Base-by-base conservation (phyloP, 2,797 vertebrate genomes). In the Danio aesculapii region DNA sequence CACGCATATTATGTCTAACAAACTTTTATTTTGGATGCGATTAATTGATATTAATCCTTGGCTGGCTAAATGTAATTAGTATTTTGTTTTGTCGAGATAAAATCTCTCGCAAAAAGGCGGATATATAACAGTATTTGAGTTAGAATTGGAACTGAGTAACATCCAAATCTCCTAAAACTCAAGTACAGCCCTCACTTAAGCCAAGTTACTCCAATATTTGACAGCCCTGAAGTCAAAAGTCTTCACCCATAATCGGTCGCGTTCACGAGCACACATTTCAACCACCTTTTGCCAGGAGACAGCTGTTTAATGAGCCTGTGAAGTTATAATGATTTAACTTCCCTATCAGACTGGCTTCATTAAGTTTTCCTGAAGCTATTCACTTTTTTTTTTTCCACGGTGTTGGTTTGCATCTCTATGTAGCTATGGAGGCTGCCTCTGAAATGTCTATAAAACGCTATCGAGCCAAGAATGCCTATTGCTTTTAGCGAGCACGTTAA, bases 271-370 rank as follows among this genome's bases (percentile, higher is more conserved):
- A 86, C 81, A 74, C 81, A 87, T 86, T 30, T 90, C 83, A 85
- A 81, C 84, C 84, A 79, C 75, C 30, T 49, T 43, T 87, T 75
- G 81, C 39, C 77, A 84, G 70, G 84, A 90, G 88, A 90, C 79
- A 83, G 83, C 78, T 87, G 80, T 83, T 88, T 86, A 86, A 90
- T 81, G 81, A 88, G 84, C 81, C 62, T 63, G 71, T 63, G 47
- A 49, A 78, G 81, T 86, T 83, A 62, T 81, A 68, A 68, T 75
- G 71, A 71, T 66, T 81, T 57, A 72, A 21, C 81, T 85, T 89
- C 84, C 87, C 88, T 79, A 81, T 79, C 64, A 62, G 43, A 81
- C 79, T 77, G 63, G 73, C 69, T 85, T 83, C 78, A 85, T 79
- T 86, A 63, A 55, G 73, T 64, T 80, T 44, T 57, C 67, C 75